Percentiles rank a stretch among this genome's conserved stretches.
Conservation (phyloP, 2,888 invertebrate species). For the Microchrysa polita region DNA sequence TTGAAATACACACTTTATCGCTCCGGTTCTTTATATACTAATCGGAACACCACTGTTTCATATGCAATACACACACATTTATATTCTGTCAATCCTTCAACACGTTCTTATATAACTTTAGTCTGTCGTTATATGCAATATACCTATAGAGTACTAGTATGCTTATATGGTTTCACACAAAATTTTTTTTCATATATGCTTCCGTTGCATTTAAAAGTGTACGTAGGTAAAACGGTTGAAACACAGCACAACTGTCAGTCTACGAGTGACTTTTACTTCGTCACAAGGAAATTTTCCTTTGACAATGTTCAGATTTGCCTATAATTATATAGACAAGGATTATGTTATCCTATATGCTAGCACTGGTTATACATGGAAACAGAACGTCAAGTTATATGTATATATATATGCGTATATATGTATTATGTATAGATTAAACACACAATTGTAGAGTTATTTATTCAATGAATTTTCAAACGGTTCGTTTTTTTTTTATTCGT, state of each 20-base stretch:
- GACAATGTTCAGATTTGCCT: constrained; percentile 5
- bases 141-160: no score
- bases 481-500: constrained; percentile 18
- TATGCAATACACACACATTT: constrained; percentile 27
- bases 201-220: constrained; percentile 36
- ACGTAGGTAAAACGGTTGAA: constrained; percentile 22
- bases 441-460: constrained; percentile 25
- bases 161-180: constrained; percentile 35
- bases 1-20: constrained; percentile 27
- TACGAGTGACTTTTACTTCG: constrained; percentile 31
- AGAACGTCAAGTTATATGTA: neutral
- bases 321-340: constrained; percentile 5
- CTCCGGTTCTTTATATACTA: constrained; percentile 27
- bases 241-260: constrained; percentile 41
- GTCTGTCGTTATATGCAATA: constrained; percentile 23
- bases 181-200: constrained; percentile 37
- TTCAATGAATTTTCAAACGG: constrained; percentile 22
- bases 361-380: constrained; percentile 22
- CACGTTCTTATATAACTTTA: constrained; percentile 36
- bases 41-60: constrained; percentile 23
- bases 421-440: constrained; percentile 26
- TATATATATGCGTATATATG: neutral
- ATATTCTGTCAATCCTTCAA: neutral
- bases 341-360: constrained; percentile 11
- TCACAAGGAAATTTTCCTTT: constrained; percentile 11